Evolutionary conservation across 2,113 vertebrate genomes (phyloP), one percentile per base, ranked within the genome.

Genomic region (Eira barbara): DNA sequence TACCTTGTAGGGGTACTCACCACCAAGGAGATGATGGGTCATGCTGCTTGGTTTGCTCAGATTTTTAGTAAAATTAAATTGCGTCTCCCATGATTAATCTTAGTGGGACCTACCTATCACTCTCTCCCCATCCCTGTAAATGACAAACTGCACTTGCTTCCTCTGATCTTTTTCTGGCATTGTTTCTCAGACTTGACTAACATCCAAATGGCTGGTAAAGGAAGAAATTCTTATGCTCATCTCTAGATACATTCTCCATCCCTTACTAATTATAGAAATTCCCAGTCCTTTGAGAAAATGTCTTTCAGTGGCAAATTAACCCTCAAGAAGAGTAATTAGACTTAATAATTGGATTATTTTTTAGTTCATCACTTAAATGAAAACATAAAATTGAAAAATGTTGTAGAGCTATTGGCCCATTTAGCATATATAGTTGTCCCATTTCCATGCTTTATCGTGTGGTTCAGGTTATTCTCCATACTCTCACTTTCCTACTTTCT

Each of bases 311-410:
- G 27, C 31, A 69, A 39, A 45, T 34, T 65, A 71, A 59, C n/a
- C 21, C 55, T 31, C 20, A 39, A 69, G 25, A 71, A 65, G 45
- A 73, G 18, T 63, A 36, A 65, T 84, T 55, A 57, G 29, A 49
- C 7, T 27, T 71, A n/a, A 63, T 59, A 85, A 49, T n/a, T 73
- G 23, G 20, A n/a, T 34, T 73, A 27, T 9, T 55, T 81, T 63
- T 55, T n/a, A 91, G 23, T 42, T 67, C 17, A 67, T 55, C 52
- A 9, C 71, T 93, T 69, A 94, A 55, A 79, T 87, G 67, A 55
- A 85, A 94, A 97, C 45, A 90, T 34, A 94, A 36, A 89, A 25
- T 89, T 57, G 18, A 67, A 76, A 67, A 59, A 42, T 71, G 36
- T 4, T 76, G 11, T 36, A 20, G 52, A 57, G 65, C 45, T 36